These are phyloP conservation scores for Hypomecis punctinalis DNA, from an alignment of 2,888 invertebrate species.

Conservation along the genomic window DNA sequence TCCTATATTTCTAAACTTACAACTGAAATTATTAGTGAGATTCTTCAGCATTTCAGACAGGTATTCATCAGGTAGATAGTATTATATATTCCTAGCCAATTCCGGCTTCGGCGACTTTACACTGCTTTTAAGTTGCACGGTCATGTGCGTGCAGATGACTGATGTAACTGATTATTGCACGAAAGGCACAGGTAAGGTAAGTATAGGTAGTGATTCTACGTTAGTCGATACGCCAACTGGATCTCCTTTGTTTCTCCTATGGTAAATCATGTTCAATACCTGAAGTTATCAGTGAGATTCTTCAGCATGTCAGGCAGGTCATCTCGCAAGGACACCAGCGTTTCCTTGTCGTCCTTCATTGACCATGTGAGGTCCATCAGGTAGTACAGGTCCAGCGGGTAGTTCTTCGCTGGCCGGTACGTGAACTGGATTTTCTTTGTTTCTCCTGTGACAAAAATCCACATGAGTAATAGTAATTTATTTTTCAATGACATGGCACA, in stretches of 20 bases:
- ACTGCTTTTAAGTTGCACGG: too few species aligned
- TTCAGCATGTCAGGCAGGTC: slow-evolving; percentile 85
- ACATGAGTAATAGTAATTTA: background rate
- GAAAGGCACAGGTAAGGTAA: too few species aligned
- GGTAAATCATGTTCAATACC: too few species aligned
- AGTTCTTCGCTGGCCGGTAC: slow-evolving; percentile 93
- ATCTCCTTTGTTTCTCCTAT: too few species aligned
- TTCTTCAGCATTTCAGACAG: slow-evolving; percentile 85
- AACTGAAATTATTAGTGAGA: slow-evolving; percentile 89
- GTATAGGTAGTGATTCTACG: too few species aligned
- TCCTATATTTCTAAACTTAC: slow-evolving; percentile 8
- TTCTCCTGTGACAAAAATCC: slow-evolving; percentile 74
- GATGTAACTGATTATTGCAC: too few species aligned
- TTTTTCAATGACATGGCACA: background rate
- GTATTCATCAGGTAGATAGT: too few species aligned
- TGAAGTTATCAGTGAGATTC: slow-evolving; percentile 89
- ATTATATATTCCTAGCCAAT: too few species aligned
- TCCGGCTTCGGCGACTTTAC: too few species aligned
- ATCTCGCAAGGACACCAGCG: slow-evolving; percentile 88
- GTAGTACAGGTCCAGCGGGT: slow-evolving; percentile 94
- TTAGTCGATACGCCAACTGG: too few species aligned
- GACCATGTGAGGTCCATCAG: slow-evolving; percentile 96
- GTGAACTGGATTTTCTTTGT: slow-evolving; percentile 86
- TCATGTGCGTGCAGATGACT: too few species aligned
- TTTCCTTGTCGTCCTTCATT: slow-evolving; percentile 94